Evolutionary conservation across 2,797 vertebrate species (phyloP).

Genomic region (Melanotaenia boesemani): DNA sequence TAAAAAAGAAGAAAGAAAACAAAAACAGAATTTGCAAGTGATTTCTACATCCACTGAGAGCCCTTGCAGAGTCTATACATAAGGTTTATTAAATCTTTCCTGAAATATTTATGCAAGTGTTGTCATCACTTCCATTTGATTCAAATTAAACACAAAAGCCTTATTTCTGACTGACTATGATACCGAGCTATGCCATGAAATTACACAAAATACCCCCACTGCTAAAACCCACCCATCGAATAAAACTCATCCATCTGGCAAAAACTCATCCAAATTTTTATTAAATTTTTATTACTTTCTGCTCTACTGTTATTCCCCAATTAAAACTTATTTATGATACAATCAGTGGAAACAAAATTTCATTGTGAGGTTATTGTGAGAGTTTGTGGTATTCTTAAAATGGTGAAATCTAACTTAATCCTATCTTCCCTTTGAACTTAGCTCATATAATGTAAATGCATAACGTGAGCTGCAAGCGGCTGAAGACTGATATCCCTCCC

Average conservation of each 20-base stretch:
- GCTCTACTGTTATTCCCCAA: constrained; percentile 7
- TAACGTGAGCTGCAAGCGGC: constrained; percentile 28
- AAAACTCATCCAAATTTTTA: background rate
- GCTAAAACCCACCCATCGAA: constrained; percentile 9
- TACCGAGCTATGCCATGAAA: background rate
- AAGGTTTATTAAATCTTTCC: constrained; percentile 5
- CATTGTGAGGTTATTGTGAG: background rate
- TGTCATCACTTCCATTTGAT: background rate
- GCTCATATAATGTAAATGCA: constrained; percentile 22
- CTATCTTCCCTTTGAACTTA: constrained; percentile 24
- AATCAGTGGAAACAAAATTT: background rate
- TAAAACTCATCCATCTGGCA: background rate
- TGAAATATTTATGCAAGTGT: background rate
- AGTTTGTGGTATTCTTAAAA: constrained; percentile 16
- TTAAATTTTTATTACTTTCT: background rate
- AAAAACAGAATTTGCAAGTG: constrained; percentile 17
- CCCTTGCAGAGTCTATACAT: background rate
- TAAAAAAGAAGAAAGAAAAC: constrained; percentile 19
- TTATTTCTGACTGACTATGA: background rate
- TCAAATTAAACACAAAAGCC: background rate
- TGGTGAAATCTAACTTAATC: constrained; percentile 19
- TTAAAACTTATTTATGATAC: background rate
- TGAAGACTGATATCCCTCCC: constrained; percentile 30
- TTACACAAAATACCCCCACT: background rate
- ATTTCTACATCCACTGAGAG: constrained; percentile 15